A percentile compares a stretch with the other conserved stretches of the same genome.
Evolutionary conservation across 2,113 vertebrate genomes (phyloP).

Genomic region (Paramisgurnus dabryanus): DNA sequence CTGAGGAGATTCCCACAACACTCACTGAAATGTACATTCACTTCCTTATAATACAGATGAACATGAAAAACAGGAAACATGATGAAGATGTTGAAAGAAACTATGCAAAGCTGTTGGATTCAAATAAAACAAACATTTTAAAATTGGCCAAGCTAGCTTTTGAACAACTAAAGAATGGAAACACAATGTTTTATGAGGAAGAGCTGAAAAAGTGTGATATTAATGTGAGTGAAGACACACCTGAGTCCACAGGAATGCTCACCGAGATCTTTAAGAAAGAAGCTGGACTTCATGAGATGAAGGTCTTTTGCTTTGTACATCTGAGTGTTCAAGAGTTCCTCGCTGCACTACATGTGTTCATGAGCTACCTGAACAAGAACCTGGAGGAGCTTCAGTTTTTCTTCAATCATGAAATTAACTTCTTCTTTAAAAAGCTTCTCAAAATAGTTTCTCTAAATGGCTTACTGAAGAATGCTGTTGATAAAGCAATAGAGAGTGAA

Average conservation of each 20-base stretch:
- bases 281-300: too few relatives aligned
- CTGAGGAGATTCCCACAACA: too few relatives aligned
- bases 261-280: too few relatives aligned
- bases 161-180: too few relatives aligned
- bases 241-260: too few relatives aligned
- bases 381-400: slow-evolving; percentile 30
- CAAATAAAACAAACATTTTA: slow-evolving; percentile 11
- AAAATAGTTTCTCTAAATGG: neutral
- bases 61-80: slow-evolving; percentile 48
- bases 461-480: slow-evolving; percentile 41
- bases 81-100: slow-evolving; percentile 9
- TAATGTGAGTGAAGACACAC: too few relatives aligned
- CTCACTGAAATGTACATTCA: too few relatives aligned
- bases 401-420: neutral
- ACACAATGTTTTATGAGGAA: too few relatives aligned
- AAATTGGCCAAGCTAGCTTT: too few relatives aligned
- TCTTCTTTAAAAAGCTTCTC: neutral
- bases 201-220: too few relatives aligned
- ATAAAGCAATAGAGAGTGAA: slow-evolving; percentile 30
- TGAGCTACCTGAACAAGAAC: neutral
- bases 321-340: slow-evolving; percentile 53
- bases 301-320: slow-evolving; percentile 53
- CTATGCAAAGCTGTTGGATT: slow-evolving; percentile 23
- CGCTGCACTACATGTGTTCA: slow-evolving; percentile 51
- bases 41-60: too few relatives aligned